Base-by-base conservation (phyloP, 2,113 vertebrate genomes). In the Malurus elegans region DNA sequence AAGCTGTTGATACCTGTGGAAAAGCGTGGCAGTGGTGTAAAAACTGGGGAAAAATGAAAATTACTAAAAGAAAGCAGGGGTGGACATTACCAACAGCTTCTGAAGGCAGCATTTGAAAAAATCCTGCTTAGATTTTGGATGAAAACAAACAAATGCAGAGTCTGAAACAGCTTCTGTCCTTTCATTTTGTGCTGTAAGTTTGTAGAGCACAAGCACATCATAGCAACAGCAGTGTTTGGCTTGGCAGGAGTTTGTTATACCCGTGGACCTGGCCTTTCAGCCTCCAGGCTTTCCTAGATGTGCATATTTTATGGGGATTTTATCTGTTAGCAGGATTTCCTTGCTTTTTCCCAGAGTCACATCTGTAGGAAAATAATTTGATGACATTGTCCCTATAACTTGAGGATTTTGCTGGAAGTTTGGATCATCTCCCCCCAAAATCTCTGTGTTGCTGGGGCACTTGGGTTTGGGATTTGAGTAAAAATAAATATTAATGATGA, bases 111-210 rank as follows among this genome's bases (percentile, higher is more conserved):
- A 4, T 70, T 74, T 65, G 9, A 28, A 78, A 72, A 60, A 91
- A 26, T 20, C 26, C 38, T 47, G 9, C 58, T 79, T 79, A 18
- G 56, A n/a, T 54, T 70, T 67, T 65, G 47, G 34, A 19, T 78
- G 34, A 75, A 92, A 70, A 17, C 34, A 87, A 71, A 78, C 57
- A 79, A 45, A n/a, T 10, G 7, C 0, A 9, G 64, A n/a, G 57
- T 23, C 75, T 58, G 74, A 44, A 58, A 28, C 24, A 67, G 71
- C 79, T 88, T 79, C 90, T 81, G 51, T 62, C 71, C 44, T 90
- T 83, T 88, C 82, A 7, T 40, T 90, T 82, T 83, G 26, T 92
- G 64, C 47, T 86, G 1, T 6, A 3, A 62, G 58, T 25, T 61
- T 93, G 64, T 56, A 83, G 64, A 88, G 83, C 74, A 44, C 91